These are phyloP conservation scores for Bubalus kerabau DNA, from an alignment of 2,113 vertebrate genomes.

Conservation along the genomic window DNA sequence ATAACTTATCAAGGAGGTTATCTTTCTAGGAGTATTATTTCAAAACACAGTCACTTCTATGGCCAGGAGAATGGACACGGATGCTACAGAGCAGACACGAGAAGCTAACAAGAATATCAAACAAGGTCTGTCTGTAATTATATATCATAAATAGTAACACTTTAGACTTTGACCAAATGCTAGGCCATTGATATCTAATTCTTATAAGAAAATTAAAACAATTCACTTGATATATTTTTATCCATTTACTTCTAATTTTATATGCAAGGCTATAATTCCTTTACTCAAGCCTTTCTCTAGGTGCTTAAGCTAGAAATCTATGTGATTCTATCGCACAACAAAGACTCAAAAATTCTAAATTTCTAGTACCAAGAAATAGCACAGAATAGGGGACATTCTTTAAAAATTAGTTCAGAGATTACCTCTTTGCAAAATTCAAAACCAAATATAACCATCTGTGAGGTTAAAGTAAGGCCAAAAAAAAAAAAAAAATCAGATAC, in stretches of 20 bases:
- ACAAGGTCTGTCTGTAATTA: neutral
- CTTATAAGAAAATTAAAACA: neutral
- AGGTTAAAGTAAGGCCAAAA: constrained; percentile 32
- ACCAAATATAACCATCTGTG: constrained; percentile 38
- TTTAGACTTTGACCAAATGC: neutral
- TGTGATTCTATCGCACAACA: neutral
- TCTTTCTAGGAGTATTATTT: neutral
- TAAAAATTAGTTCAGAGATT: neutral
- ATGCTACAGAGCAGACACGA: neutral
- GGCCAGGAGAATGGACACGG: neutral
- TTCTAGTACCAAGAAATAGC: neutral
- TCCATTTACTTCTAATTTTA: constrained; percentile 21
- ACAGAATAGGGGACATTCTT: neutral
- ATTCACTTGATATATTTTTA: neutral
- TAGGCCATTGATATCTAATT: neutral
- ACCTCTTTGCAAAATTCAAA: constrained; percentile 18
- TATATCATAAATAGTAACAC: neutral
- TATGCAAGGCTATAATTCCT: neutral
- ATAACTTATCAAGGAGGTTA: neutral
- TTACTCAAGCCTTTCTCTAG: neutral
- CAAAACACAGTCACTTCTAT: neutral
- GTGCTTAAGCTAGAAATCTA: neutral
- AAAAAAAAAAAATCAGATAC: neutral
- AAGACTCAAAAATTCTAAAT: neutral
- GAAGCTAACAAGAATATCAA: neutral